phyloP scores from a whole-genome alignment of 2,113 vertebrate species.

The Delphinapterus leucas region DNA sequence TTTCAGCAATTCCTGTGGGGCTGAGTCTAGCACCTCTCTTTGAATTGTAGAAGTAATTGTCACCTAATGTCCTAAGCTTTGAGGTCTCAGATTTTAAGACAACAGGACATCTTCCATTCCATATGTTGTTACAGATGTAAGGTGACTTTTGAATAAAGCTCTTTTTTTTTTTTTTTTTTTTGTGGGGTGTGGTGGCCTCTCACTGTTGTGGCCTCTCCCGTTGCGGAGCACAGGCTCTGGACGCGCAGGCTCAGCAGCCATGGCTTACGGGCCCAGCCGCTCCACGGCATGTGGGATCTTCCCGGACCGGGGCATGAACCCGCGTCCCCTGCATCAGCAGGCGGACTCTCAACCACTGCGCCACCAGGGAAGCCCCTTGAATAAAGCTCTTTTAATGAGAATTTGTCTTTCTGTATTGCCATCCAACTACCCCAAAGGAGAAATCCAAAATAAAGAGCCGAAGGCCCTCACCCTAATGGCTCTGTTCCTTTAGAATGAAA shows the following conservation, averaged over 20 bases:
- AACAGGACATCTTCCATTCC: background rate
- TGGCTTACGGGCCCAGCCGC: too few relatives aligned
- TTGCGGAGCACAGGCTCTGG: too few relatives aligned
- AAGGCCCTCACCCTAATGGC: background rate
- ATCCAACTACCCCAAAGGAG: background rate
- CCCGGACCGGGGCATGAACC: too few relatives aligned
- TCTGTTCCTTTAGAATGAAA: background rate
- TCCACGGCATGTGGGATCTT: too few relatives aligned
- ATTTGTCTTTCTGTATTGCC: background rate
- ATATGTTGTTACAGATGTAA: background rate
- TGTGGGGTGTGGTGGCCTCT: too few relatives aligned
- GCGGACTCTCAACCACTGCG: too few relatives aligned
- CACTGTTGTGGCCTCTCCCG: too few relatives aligned
- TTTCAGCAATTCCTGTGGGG: background rate
- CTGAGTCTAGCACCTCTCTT: background rate
- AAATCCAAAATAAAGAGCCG: constrained; percentile 4
- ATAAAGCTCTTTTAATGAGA: constrained; percentile 26
- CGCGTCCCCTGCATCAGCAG: too few relatives aligned
- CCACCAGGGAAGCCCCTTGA: background rate
- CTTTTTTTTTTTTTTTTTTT: background rate
- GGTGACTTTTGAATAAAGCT: background rate
- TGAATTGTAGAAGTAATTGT: background rate
- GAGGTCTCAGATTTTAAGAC: background rate
- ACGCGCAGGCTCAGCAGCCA: too few relatives aligned
- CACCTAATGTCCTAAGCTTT: background rate